Evolutionary conservation across 2,113 vertebrate species (phyloP).

Genomic region (Menidia beryllina): DNA sequence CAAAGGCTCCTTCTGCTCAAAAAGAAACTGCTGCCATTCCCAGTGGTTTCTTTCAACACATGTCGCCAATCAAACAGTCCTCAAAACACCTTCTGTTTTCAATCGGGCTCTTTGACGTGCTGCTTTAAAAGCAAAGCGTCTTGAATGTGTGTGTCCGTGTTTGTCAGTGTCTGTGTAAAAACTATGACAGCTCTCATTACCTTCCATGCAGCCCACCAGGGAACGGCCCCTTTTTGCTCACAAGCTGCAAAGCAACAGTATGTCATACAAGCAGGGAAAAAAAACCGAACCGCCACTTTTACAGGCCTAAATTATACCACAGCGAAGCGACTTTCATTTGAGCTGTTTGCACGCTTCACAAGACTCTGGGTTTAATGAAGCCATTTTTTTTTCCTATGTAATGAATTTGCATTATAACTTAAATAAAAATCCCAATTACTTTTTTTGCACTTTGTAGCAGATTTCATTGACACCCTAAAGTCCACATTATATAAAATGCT

Average conservation of each 20-base stretch:
- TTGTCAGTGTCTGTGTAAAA: slow-evolving; percentile 4
- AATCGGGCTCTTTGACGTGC: slow-evolving; percentile 59
- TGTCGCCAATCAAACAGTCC: slow-evolving; percentile 64
- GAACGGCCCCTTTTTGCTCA: slow-evolving; percentile 29
- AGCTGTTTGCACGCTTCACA: slow-evolving; percentile 16
- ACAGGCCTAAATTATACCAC: slow-evolving; percentile 18
- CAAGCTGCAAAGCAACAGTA: slow-evolving; percentile 14
- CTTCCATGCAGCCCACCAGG: slow-evolving; percentile 30
- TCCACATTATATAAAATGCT: slow-evolving; percentile 46
- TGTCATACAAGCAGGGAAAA: slow-evolving; percentile 23
- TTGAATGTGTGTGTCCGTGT: slow-evolving; percentile 16
- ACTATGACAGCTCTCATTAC: slow-evolving; percentile 53
- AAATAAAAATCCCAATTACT: slow-evolving; percentile 22
- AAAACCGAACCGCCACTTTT: slow-evolving; percentile 29
- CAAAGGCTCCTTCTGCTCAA: slow-evolving; percentile 40
- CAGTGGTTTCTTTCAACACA: slow-evolving; percentile 54
- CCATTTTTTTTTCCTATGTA: slow-evolving; percentile 19
- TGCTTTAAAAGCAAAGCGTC: slow-evolving; percentile 50
- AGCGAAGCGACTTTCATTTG: neutral
- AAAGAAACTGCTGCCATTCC: slow-evolving; percentile 47
- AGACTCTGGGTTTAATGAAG: slow-evolving; percentile 32
- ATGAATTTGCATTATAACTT: slow-evolving; percentile 32
- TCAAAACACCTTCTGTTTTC: slow-evolving; percentile 71
- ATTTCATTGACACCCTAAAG: slow-evolving; percentile 38
- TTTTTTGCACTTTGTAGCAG: slow-evolving; percentile 33